phyloP scores from a whole-genome alignment of 2,888 invertebrate genomes.

The Lutraria lutraria region DNA sequence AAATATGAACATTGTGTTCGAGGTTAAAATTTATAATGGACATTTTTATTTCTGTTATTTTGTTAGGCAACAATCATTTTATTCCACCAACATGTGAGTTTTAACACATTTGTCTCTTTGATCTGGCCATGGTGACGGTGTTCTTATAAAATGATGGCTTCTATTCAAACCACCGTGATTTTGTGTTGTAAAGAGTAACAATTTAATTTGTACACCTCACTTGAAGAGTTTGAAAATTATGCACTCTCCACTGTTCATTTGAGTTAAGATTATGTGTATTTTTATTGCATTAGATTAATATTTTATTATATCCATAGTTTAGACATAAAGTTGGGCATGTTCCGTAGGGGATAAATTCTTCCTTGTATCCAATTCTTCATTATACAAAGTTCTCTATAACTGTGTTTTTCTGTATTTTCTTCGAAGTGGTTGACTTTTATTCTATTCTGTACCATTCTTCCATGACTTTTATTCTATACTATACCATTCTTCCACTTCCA shows the following conservation, averaged over 20 bases:
- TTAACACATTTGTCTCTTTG: slow-evolving; percentile 4
- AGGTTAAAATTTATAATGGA: background rate
- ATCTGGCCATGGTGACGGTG: background rate
- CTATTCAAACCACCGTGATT: background rate
- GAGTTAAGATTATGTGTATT: background rate
- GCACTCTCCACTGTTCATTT: background rate
- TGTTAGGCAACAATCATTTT: background rate
- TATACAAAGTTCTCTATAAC: background rate
- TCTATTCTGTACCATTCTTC: background rate
- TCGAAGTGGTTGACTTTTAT: background rate
- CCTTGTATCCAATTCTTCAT: too few species aligned
- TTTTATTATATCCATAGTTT: too few species aligned
- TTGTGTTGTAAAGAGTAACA: background rate
- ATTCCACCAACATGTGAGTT: background rate
- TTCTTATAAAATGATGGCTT: background rate
- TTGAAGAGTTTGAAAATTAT: background rate
- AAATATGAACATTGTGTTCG: too few species aligned
- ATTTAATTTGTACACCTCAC: background rate
- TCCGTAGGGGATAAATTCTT: too few species aligned
- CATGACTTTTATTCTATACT: too few species aligned
- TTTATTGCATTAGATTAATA: too few species aligned
- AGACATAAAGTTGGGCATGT: too few species aligned
- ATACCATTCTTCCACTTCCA: too few species aligned
- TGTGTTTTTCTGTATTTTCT: background rate
- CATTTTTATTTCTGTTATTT: background rate